Base-by-base conservation (phyloP, 2,888 invertebrate species). In the Aleiodes testaceus region DNA sequence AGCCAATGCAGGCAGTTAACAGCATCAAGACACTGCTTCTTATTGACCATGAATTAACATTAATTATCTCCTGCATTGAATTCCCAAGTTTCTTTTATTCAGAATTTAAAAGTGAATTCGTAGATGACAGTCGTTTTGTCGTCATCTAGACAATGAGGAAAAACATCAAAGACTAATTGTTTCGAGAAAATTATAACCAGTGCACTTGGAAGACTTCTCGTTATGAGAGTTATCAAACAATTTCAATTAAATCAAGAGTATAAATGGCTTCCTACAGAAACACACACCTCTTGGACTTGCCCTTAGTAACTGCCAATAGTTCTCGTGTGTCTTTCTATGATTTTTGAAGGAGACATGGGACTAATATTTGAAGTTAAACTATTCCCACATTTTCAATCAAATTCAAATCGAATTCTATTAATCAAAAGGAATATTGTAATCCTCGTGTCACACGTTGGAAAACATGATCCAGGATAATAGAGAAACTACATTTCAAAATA, bases 191-290 rank as follows among this genome's bases (percentile, higher is more conserved):
- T 87, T 87, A 87, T 85, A 85, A 83, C 49, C 53, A 65, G 47
- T 61, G 84, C 87, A 87, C 86, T 87, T 87, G 79, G 80, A 80
- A 77, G 87, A 85, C 87, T 87, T 87, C 87, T 85, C 85, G 86
- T 86, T 87, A 86, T 84, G 87, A 87, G 53, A 53, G 86, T 87
- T 86, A 79, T 80, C 83, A 87, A 36, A 87, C 87, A 87, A 87
- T 86, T 87, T 87, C 87, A 87, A 87, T 87, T 87, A 87, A 87
- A 84, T 86, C 82, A 74, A 75, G 76, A 79, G 77, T 70, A 59
- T 59, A 14, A 59, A 59, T 16, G 59, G 59, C 59, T 59, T 59
- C 59, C 59, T 59, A 59, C 59, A 59, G 59, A 59, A 59, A 59
- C 14, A 36, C 14, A 36, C n/a, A 26, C 26, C 36, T 42, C 42